Conservation (phyloP, 2,888 invertebrate genomes). For the Eupithecia subfuscata region DNA sequence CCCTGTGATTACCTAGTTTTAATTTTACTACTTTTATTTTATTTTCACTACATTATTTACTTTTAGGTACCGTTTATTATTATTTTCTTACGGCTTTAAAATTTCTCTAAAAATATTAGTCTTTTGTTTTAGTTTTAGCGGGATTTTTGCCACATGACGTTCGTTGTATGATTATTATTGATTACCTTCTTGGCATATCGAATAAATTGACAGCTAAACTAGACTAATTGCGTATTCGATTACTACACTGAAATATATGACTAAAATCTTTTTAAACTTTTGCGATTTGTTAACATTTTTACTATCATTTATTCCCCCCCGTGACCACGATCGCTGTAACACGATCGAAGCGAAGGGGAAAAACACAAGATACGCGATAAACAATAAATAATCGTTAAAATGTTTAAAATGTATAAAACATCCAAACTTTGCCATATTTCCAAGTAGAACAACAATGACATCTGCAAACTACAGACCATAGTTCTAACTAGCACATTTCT, state of each 20-base stretch:
- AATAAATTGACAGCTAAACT: neutral
- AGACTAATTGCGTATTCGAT: neutral
- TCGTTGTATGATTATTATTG: neutral
- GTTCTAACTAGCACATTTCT: constrained; percentile 51
- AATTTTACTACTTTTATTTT: neutral
- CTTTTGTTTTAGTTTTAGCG: neutral
- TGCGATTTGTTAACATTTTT: no score
- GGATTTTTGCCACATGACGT: neutral
- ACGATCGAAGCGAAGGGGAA: neutral
- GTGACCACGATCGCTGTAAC: no score
- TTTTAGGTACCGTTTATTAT: neutral
- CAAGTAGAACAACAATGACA: constrained; percentile 13
- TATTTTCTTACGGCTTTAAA: neutral
- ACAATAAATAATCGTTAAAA: neutral
- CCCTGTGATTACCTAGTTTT: constrained; percentile 24
- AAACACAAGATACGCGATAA: neutral
- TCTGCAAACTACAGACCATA: constrained; percentile 29
- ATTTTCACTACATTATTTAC: neutral
- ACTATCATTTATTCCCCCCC: no score
- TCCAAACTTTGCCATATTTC: constrained; percentile 10
- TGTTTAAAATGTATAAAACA: neutral
- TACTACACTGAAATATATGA: neutral
- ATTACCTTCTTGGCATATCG: neutral
- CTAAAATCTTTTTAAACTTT: neutral
- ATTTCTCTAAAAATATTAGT: neutral